Evolutionary conservation across 2,888 invertebrate genomes (phyloP).

Genomic region (Troilus luridus): DNA sequence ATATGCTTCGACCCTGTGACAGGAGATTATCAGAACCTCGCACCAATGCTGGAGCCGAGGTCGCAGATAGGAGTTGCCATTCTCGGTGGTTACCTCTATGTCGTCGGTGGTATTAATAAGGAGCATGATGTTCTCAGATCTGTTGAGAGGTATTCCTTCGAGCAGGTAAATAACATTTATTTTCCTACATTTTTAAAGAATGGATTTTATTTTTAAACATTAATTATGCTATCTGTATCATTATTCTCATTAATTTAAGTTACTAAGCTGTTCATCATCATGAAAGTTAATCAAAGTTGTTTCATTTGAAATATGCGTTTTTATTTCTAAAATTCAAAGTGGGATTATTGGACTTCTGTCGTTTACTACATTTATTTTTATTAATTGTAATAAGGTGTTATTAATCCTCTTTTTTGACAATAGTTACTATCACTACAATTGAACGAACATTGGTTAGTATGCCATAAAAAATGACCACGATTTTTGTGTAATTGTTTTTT

Average conservation of each 20-base stretch:
- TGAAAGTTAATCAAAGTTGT: no score
- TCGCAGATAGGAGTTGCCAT: constrained; percentile 93
- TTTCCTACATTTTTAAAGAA: background rate
- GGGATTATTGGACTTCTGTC: no score
- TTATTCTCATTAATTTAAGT: background rate
- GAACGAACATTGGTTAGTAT: no score
- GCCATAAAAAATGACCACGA: no score
- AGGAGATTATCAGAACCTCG: constrained; percentile 83
- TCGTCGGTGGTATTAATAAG: constrained; percentile 90
- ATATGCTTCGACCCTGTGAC: constrained; percentile 86
- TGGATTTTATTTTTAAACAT: background rate
- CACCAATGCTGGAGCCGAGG: constrained; percentile 84
- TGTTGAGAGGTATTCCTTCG: constrained; percentile 87
- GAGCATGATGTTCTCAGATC: constrained; percentile 84
- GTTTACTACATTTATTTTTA: no score
- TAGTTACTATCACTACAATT: no score
- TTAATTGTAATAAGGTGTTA: no score
- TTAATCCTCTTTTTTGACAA: no score
- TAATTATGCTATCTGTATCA: background rate
- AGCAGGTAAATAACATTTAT: constrained; percentile 74
- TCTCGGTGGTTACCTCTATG: constrained; percentile 86
- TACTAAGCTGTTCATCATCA: no score
- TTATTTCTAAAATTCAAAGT: no score
- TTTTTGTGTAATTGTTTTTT: no score
- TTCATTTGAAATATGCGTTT: no score